Evolutionary conservation across 2,797 vertebrate species (phyloP).

Genomic region (Sebastes matsubarae): DNA sequence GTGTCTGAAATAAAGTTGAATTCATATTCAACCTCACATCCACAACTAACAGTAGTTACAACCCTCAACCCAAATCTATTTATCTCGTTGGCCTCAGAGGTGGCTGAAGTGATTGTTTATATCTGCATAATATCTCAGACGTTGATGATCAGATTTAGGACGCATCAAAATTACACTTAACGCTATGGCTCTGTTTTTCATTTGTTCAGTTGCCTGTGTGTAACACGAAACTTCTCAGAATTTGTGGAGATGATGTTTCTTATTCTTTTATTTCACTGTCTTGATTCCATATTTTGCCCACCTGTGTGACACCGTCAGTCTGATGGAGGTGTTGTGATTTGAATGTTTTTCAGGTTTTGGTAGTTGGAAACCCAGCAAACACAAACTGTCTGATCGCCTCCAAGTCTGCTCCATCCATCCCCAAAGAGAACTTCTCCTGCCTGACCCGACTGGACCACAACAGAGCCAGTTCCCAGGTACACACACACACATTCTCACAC

Average conservation of each 20-base stretch:
- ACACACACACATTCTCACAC: background rate
- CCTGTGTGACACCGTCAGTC: background rate
- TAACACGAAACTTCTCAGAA: no score
- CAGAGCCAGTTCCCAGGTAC: conserved; percentile 89
- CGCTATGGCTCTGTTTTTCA: background rate
- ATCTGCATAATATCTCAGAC: background rate
- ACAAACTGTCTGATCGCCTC: conserved; percentile 96
- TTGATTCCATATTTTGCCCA: background rate
- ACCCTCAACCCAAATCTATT: background rate
- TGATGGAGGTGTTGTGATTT: background rate
- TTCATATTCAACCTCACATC: no score
- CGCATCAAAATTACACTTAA: no score
- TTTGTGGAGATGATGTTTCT: no score
- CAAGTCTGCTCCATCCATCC: conserved; percentile 95
- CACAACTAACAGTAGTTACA: no score
- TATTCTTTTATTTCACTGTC: no score
- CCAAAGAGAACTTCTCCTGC: conserved; percentile 99
- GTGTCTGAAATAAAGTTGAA: no score
- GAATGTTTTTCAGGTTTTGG: conserved; percentile 85
- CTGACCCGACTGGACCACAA: conserved; percentile 98
- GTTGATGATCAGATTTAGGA: background rate
- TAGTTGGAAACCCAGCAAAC: conserved; percentile 97
- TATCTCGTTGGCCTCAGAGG: background rate
- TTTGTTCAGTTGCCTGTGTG: no score
- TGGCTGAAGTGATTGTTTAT: background rate